These are phyloP conservation scores for Pseudoips prasinana DNA, from an alignment of 2,888 invertebrate species.

Conservation along the genomic window DNA sequence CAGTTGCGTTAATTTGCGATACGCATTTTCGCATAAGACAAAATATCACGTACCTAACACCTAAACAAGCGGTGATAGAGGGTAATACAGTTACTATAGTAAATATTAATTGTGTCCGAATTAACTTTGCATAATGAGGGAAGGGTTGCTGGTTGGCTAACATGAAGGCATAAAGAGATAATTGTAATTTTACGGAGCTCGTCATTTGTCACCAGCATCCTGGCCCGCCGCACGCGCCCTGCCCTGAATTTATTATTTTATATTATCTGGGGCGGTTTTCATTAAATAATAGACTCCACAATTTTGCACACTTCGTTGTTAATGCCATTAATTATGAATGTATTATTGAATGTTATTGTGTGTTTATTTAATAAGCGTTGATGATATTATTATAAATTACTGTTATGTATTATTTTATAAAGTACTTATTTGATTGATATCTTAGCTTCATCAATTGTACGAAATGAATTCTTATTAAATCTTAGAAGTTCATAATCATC, in stretches of 20 bases:
- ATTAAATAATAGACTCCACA: constrained; percentile 54
- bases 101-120: constrained; percentile 37
- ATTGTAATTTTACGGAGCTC: constrained; percentile 77
- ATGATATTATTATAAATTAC: too few species aligned
- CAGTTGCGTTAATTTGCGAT: constrained; percentile 11
- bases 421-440: not conserved
- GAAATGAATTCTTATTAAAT: not conserved
- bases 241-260: constrained; percentile 70
- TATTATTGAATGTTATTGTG: constrained; percentile 1
- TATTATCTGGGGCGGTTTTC: constrained; percentile 65
- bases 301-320: constrained; percentile 29
- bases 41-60: constrained; percentile 29
- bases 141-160: constrained; percentile 47
- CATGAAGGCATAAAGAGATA: constrained; percentile 59
- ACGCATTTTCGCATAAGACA: constrained; percentile 16
- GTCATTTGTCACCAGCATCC: constrained; percentile 81
- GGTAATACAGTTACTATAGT: constrained; percentile 14
- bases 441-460: not conserved
- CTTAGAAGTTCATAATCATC: not conserved
- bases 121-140: constrained; percentile 71
- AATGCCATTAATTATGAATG: constrained; percentile 5
- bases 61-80: too few species aligned
- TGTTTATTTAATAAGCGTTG: constrained; percentile 1
- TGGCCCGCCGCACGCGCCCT: constrained; percentile 77
- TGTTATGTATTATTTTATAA: not conserved